Base-by-base conservation (phyloP, 1,140 invertebrate genomes). In the Proctacanthus coquilletti region DNA sequence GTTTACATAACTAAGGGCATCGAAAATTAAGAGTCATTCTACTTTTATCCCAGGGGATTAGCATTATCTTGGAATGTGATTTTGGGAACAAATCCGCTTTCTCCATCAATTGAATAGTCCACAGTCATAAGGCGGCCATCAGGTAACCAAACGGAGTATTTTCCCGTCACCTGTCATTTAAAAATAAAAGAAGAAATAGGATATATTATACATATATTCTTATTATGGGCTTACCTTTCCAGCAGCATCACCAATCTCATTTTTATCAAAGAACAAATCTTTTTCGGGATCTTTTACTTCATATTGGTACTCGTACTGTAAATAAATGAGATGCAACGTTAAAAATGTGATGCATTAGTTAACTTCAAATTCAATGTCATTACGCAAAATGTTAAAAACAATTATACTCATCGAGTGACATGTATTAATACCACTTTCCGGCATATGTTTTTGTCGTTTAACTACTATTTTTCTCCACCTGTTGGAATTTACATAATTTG, bases 61-160 rank as follows among this genome's bases (percentile, higher is more conserved):
- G 67, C 66, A 49, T 71, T 70, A 27, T 68, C 61, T 39, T 66
- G 56, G 41, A 72, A 77, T 17, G 65, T 67, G 27, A 78, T 73
- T 46, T 68, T 73, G 10, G 75, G 74, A 5, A 76, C 72, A 50
- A 74, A 80, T n/a, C 75, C 75, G 45, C 66, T 71, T 36, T 76
- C 72, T 8, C 71, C 72, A 42, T 75, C 69, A 0, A 77, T 74
- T 3, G 64, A 66, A 51, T 79, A 80, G 32, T 71, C 68, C 0
- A 79, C 75, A 0, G 67, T 75, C 75, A 78, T 77, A 15, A 73
- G 63, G 36, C 74, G 59, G 17, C 73, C 73, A 50, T 78, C 75
- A n/a, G 76, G 71, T 6, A 78, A 57, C 23, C 68, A 62, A 1
- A 78, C 75, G 42, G 66, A 67, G 54, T 78, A 80, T 17, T 65